Percentiles rank a stretch among this genome's conserved stretches.
phyloP scores from a whole-genome alignment of 2,797 vertebrate genomes.

The Cynodonichthys magdalenae region DNA sequence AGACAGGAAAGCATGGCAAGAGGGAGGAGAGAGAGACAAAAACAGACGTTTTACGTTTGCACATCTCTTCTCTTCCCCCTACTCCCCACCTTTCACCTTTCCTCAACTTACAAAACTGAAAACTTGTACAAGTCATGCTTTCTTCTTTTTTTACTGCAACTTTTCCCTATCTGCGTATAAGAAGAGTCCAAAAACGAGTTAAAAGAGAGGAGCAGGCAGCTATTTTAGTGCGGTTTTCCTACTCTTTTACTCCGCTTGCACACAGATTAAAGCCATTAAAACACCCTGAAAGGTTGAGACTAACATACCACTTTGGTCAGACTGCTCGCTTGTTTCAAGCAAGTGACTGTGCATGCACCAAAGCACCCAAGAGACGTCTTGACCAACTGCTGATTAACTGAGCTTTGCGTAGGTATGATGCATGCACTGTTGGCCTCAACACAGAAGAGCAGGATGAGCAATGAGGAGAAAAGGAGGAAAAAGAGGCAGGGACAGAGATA shows the following conservation, averaged over 20 bases:
- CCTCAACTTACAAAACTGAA: constrained; percentile 48
- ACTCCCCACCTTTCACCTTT: constrained; percentile 57
- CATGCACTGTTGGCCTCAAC: constrained; percentile 66
- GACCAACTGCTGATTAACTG: constrained; percentile 44
- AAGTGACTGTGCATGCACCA: constrained; percentile 60
- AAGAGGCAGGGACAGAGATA: constrained; percentile 69
- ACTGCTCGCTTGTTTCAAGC: constrained; percentile 73
- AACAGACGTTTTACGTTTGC: constrained; percentile 68
- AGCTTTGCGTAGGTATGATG: constrained; percentile 44
- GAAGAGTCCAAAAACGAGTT: constrained; percentile 26
- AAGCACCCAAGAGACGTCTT: constrained; percentile 61
- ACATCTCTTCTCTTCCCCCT: constrained; percentile 45
- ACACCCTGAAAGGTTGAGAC: constrained; percentile 50
- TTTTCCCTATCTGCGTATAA: constrained; percentile 33
- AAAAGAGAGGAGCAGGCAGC: constrained; percentile 60
- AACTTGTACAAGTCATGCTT: constrained; percentile 4
- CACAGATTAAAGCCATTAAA: constrained; percentile 49
- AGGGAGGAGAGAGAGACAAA: constrained; percentile 47
- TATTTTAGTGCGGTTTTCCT: constrained; percentile 75
- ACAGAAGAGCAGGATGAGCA: constrained; percentile 53
- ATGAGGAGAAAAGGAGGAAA: constrained; percentile 51
- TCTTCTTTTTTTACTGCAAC: constrained; percentile 44
- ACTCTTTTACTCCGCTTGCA: constrained; percentile 49
- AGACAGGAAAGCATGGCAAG: constrained; percentile 53
- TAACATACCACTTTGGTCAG: constrained; percentile 59